Evolutionary conservation across 1,140 invertebrate genomes (phyloP).

Genomic region (Drosophila sp.): DNA sequence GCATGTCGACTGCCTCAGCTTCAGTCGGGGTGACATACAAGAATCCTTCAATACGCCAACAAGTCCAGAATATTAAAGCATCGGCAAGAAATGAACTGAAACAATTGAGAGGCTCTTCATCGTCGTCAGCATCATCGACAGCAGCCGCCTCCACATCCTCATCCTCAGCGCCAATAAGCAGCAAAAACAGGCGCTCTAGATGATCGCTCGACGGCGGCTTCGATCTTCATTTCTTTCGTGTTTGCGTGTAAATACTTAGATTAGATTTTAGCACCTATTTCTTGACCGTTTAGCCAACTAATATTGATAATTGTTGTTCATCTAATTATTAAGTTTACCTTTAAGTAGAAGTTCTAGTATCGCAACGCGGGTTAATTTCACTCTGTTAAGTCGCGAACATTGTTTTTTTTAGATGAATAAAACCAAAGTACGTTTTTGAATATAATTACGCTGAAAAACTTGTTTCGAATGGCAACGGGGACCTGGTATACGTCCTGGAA

Average conservation of each 20-base stretch:
- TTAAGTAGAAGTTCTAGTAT: conserved; percentile 15
- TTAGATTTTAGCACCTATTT: conserved; percentile 33
- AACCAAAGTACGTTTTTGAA: conserved; percentile 35
- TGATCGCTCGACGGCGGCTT: conserved; percentile 40
- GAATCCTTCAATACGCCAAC: conserved; percentile 58
- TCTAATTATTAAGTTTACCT: conserved; percentile 45
- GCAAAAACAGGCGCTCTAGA: conserved; percentile 67
- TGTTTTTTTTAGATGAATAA: conserved; percentile 53
- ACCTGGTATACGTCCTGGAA: too few relatives aligned
- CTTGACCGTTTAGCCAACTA: not conserved
- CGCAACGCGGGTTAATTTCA: conserved; percentile 1
- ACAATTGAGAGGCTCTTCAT: conserved; percentile 57
- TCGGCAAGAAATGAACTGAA: conserved; percentile 68
- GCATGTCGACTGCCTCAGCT: conserved; percentile 6
- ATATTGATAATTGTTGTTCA: conserved; percentile 55
- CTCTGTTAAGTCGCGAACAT: conserved; percentile 53
- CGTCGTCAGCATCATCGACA: conserved; percentile 22
- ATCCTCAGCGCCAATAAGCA: conserved; percentile 9
- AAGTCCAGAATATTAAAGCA: conserved; percentile 71
- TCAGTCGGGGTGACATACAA: conserved; percentile 57
- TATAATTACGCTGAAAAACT: not conserved
- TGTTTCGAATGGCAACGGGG: not conserved
- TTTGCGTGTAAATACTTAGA: conserved; percentile 52
- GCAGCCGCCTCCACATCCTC: conserved; percentile 17
- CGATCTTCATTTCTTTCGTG: not conserved